Percentiles rank a stretch among this genome's conserved stretches.
Conservation (phyloP, 2,888 invertebrate species). For the Gastrophysa polygoni region DNA sequence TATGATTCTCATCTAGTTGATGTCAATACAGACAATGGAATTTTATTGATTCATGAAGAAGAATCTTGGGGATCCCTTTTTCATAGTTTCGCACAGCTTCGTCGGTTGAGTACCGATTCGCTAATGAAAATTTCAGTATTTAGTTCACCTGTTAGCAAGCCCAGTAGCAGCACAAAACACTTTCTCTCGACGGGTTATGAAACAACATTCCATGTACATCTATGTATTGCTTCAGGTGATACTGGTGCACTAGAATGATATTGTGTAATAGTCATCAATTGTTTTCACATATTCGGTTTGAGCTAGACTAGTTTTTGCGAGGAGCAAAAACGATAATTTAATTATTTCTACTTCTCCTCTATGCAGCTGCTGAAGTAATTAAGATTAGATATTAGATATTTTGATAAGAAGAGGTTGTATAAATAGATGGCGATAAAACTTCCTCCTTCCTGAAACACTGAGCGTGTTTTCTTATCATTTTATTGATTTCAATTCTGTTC, state of each 20-base stretch:
- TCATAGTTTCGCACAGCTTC: background rate
- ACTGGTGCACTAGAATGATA: background rate
- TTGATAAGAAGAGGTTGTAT: no score
- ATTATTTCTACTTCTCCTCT: background rate
- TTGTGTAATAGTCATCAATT: background rate
- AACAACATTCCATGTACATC: constrained; percentile 35
- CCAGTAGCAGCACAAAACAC: constrained; percentile 22
- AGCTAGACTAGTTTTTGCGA: background rate
- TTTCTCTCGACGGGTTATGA: constrained; percentile 34
- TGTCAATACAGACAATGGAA: no score
- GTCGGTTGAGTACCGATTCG: background rate
- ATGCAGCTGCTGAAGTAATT: no score
- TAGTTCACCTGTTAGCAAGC: constrained; percentile 32
- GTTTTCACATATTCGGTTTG: background rate
- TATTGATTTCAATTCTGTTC: no score
- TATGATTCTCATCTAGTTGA: no score
- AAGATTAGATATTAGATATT: no score
- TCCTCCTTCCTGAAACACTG: no score
- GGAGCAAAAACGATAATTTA: background rate
- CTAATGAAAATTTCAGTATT: constrained; percentile 15
- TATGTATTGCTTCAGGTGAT: constrained; percentile 7
- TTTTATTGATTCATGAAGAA: no score
- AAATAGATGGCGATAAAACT: no score
- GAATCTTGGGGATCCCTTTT: background rate
- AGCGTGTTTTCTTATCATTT: no score